A percentile compares a stretch with the other conserved stretches of the same genome.
Evolutionary conservation across 1,140 invertebrate genomes (phyloP).

Genomic region (Chrysoperla carnea): DNA sequence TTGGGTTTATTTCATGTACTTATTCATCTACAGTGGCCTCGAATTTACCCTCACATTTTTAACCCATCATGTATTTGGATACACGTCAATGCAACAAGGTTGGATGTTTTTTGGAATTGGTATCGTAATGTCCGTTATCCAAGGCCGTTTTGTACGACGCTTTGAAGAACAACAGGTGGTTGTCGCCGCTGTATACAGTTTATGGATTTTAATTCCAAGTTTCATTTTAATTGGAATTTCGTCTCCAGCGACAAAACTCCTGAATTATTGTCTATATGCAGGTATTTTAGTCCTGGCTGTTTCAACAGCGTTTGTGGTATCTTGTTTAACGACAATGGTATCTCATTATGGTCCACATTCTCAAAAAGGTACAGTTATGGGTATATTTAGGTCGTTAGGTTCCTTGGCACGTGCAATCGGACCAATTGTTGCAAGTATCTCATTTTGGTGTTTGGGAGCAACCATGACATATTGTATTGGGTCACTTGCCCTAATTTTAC

Average conservation of each 20-base stretch:
- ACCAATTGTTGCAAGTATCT: slow-evolving; percentile 69
- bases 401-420: slow-evolving; percentile 84
- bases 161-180: slow-evolving; percentile 60
- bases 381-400: slow-evolving; percentile 85
- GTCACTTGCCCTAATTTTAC: slow-evolving; percentile 43
- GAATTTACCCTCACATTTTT: slow-evolving; percentile 97
- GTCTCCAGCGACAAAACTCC: slow-evolving; percentile 14
- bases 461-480: slow-evolving; percentile 54
- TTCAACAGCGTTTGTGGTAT: slow-evolving; percentile 81
- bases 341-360: slow-evolving; percentile 62
- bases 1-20: slow-evolving; percentile 80
- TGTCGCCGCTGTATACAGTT: slow-evolving; percentile 51
- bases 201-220: slow-evolving; percentile 75
- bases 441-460: slow-evolving; percentile 68
- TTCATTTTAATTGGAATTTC: slow-evolving; percentile 72
- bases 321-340: slow-evolving; percentile 80
- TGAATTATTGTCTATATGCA: neutral
- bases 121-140: slow-evolving; percentile 79
- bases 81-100: slow-evolving; percentile 89
- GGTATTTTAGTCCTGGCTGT: slow-evolving; percentile 26
- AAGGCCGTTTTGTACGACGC: slow-evolving; percentile 75
- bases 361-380: slow-evolving; percentile 84
- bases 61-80: slow-evolving; percentile 83
- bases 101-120: slow-evolving; percentile 93
- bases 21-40: slow-evolving; percentile 92